phyloP scores from a whole-genome alignment of 2,113 vertebrate genomes.

The Spheniscus mendiculus region DNA sequence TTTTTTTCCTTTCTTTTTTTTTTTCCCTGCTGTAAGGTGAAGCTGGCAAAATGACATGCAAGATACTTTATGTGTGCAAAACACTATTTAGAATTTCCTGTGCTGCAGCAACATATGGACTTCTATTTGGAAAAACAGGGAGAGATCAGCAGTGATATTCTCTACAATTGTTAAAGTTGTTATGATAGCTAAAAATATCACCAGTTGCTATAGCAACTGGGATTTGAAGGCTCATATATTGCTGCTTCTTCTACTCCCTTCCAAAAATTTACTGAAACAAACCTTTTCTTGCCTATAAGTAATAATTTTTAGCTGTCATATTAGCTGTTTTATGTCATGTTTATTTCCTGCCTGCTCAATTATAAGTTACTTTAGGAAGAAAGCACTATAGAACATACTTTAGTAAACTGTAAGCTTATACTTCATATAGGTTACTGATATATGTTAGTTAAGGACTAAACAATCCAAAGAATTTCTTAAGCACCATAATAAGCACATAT shows the following conservation, averaged over 20 bases:
- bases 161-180: neutral
- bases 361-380: neutral
- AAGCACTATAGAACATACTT: neutral
- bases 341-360: neutral
- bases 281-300: neutral
- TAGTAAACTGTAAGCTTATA: neutral
- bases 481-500: neutral
- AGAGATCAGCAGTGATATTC: neutral
- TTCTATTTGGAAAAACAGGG: neutral
- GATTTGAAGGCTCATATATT: neutral
- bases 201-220: constrained; percentile 58
- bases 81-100: neutral
- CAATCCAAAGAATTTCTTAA: neutral
- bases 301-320: neutral
- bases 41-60: neutral
- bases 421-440: neutral
- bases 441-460: neutral
- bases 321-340: neutral
- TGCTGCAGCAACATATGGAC: neutral
- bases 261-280: constrained; percentile 24
- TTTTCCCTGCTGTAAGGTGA: fast-evolving
- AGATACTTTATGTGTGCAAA: neutral
- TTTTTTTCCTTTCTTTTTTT: neutral
- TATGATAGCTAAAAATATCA: constrained; percentile 56
- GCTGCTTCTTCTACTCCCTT: neutral